Evolutionary conservation across 2,797 vertebrate genomes (phyloP).

Genomic region (Molothrus ater): DNA sequence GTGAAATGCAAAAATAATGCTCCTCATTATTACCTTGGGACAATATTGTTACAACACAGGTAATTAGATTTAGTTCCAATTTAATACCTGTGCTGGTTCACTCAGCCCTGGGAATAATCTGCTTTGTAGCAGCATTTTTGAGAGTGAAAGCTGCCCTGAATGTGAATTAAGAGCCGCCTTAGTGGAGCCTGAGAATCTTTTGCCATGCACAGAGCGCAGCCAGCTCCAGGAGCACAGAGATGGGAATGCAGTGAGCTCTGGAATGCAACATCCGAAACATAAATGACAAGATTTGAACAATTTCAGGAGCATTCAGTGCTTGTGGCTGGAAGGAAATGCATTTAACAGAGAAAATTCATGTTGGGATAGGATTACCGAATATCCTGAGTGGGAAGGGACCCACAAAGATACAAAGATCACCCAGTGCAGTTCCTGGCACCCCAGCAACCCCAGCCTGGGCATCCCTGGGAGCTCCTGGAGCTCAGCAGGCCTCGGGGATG

Average conservation of each 20-base stretch:
- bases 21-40: not conserved
- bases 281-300: not conserved
- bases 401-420: accelerated
- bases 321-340: not conserved
- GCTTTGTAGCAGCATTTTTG: not conserved
- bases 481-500: not conserved
- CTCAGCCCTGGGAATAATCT: not conserved
- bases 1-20: not conserved
- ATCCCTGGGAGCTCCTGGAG: not conserved
- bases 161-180: accelerated
- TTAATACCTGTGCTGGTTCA: not conserved
- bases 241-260: not conserved
- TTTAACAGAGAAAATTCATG: not conserved
- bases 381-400: not conserved
- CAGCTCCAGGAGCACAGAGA: not conserved
- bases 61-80: not conserved
- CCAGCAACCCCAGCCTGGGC: not conserved
- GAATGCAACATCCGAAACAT: not conserved
- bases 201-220: not conserved
- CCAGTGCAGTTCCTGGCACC: accelerated
- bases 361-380: not conserved
- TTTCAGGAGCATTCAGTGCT: not conserved
- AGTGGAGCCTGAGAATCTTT: not conserved
- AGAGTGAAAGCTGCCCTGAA: not conserved
- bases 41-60: not conserved